phyloP scores from a whole-genome alignment of 1,140 invertebrate genomes.

The Prorops nasuta region DNA sequence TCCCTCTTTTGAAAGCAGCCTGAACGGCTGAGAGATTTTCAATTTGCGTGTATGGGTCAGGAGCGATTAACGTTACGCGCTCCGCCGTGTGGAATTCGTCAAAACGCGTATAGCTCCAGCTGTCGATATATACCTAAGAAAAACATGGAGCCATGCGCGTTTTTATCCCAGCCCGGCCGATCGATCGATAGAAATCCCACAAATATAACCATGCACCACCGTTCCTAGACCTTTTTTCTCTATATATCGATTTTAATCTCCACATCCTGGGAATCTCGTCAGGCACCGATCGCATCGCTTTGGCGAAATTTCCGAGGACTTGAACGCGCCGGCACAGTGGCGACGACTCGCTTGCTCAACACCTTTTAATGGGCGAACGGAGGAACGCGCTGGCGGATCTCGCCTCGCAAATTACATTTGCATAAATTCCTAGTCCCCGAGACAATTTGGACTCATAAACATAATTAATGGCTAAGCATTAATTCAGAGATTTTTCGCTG shows the following conservation, averaged over 20 bases:
- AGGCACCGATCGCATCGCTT: no score
- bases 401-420: constrained; percentile 37
- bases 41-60: constrained; percentile 30
- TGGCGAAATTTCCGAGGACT: no score
- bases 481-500: constrained; percentile 51
- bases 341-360: no score
- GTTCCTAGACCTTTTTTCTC: no score
- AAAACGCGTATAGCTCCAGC: constrained; percentile 14
- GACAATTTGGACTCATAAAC: constrained; percentile 54
- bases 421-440: constrained; percentile 34
- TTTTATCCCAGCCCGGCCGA: constrained; percentile 4
- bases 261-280: no score
- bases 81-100: constrained; percentile 25
- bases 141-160: constrained; percentile 15
- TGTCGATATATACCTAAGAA: constrained; percentile 17
- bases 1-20: constrained; percentile 6
- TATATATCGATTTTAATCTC: no score
- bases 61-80: constrained; percentile 19
- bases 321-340: no score
- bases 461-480: constrained; percentile 54
- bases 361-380: no score
- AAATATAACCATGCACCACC: no score
- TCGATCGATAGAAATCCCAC: no score
- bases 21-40: constrained; percentile 23
- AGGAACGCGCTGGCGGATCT: no score